A percentile compares a stretch with the other conserved stretches of the same genome.
phyloP scores from a whole-genome alignment of 2,888 invertebrate species.

The Branchipolynoe longqiensis region DNA sequence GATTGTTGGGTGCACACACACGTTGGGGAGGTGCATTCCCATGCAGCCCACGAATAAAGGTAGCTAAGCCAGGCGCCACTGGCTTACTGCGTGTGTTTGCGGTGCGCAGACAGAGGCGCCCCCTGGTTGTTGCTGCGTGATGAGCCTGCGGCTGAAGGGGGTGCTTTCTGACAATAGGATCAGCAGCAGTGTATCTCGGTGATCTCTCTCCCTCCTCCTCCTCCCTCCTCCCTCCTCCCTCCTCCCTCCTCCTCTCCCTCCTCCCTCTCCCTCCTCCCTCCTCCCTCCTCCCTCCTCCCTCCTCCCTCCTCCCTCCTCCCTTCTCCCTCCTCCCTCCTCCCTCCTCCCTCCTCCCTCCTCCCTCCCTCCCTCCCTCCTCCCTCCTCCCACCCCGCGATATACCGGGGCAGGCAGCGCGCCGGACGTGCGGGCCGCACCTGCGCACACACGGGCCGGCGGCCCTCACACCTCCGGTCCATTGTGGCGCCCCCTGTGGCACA shows the following conservation, averaged over 20 bases:
- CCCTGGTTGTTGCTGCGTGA: constrained; percentile 11
- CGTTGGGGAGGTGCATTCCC: no score
- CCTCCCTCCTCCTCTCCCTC: not conserved
- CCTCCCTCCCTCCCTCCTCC: not conserved
- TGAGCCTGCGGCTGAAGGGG: not conserved
- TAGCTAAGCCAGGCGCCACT: no score
- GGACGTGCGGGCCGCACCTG: constrained; percentile 11
- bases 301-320: not conserved
- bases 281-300: not conserved
- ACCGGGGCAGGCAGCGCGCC: no score
- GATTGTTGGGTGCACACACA: no score
- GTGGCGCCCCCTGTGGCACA: not conserved
- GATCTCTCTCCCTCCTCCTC: not conserved
- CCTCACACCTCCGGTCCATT: constrained; percentile 37
- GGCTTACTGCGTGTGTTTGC: no score
- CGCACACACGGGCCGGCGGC: not conserved
- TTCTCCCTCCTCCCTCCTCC: not conserved
- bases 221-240: not conserved
- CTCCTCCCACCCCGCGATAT: not conserved
- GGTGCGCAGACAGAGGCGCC: no score
- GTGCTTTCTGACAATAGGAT: constrained; percentile 4
- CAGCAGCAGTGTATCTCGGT: constrained; percentile 24
- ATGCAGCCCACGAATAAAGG: no score
- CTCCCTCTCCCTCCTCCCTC: not conserved
- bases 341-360: not conserved